Percentiles rank a stretch among this genome's conserved stretches.
Evolutionary conservation across 2,113 vertebrate genomes (phyloP).

Genomic region (Fulica atra): DNA sequence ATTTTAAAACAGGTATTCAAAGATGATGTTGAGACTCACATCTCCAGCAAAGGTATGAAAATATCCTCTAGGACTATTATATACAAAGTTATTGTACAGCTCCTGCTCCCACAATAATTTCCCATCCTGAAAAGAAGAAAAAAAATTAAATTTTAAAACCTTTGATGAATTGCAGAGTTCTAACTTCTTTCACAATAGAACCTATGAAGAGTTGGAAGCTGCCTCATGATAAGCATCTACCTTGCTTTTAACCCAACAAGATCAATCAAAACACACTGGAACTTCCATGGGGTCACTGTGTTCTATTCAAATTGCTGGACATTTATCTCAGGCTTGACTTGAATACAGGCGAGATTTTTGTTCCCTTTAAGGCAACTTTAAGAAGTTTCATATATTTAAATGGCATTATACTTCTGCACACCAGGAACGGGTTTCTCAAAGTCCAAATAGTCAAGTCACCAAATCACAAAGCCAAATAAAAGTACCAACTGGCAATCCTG

Average conservation of each 20-base stretch:
- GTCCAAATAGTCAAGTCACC: not conserved
- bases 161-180: not conserved
- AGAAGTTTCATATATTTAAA: not conserved
- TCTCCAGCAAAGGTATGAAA: constrained; percentile 97
- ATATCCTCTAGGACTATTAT: constrained; percentile 91
- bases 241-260: not conserved
- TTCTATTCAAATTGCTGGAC: not conserved
- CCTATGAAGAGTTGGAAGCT: not conserved
- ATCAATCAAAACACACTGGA: not conserved
- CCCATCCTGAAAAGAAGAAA: constrained; percentile 84
- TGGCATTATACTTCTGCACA: not conserved
- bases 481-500: not conserved
- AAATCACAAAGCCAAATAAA: not conserved
- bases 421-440: not conserved
- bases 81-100: constrained; percentile 95
- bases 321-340: not conserved
- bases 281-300: not conserved
- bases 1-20: constrained; percentile 9
- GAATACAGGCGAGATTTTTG: too few species aligned
- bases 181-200: not conserved
- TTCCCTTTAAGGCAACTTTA: not conserved
- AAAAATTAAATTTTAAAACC: not conserved
- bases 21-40: constrained; percentile 57
- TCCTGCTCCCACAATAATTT: constrained; percentile 95
- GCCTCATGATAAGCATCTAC: not conserved